A percentile compares a stretch with the other conserved stretches of the same genome.
Evolutionary conservation across 2,797 vertebrate species (phyloP).

Genomic region (Passerculus sandwichensis): DNA sequence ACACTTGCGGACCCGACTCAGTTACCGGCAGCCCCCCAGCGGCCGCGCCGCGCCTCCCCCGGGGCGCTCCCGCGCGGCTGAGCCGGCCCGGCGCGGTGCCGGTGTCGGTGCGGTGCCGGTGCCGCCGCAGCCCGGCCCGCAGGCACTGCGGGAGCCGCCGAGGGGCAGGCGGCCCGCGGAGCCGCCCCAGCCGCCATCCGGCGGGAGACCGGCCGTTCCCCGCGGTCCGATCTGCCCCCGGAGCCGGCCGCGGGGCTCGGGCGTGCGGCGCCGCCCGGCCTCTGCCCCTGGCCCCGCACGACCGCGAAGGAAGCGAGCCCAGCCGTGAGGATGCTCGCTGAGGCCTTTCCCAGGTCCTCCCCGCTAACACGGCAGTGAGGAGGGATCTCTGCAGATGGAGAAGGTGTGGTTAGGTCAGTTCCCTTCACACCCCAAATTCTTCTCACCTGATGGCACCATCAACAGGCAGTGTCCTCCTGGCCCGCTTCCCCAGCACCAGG

Average conservation of each 20-base stretch:
- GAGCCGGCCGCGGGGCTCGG: neutral
- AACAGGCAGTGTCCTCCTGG: slow-evolving; percentile 3
- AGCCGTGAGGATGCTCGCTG: neutral
- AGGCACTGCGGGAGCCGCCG: neutral
- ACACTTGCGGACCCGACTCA: neutral
- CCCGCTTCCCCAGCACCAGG: neutral
- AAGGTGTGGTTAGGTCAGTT: neutral
- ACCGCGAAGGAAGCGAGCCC: neutral
- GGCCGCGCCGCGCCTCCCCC: neutral
- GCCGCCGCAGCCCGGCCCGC: neutral
- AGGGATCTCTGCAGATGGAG: neutral
- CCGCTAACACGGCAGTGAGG: neutral
- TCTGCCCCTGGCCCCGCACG: neutral
- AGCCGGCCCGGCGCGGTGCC: neutral
- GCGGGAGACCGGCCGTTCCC: too few relatives aligned
- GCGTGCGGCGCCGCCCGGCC: neutral
- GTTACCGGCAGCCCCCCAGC: neutral
- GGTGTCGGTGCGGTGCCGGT: neutral
- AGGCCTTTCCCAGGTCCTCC: neutral
- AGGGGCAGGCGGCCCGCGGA: neutral
- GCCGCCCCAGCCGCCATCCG: neutral
- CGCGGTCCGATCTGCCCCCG: neutral
- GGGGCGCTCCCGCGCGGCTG: neutral
- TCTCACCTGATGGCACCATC: neutral
- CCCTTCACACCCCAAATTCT: neutral